Evolutionary conservation across 2,888 invertebrate genomes (phyloP).

Genomic region (Zaprionus lineosus): DNA sequence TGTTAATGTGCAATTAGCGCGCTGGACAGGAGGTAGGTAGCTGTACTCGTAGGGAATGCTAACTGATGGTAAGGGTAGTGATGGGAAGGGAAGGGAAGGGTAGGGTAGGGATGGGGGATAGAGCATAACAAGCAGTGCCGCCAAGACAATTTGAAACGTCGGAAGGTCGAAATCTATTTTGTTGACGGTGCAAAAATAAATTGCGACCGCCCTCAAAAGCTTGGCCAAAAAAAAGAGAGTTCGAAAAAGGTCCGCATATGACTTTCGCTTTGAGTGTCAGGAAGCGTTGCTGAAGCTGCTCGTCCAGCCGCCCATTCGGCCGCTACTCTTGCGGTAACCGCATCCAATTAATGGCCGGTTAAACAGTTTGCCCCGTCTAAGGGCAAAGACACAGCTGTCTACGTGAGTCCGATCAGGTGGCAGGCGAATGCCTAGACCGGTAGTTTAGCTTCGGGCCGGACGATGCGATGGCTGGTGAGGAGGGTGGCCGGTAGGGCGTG

Average conservation of each 20-base stretch:
- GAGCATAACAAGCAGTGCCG: too few species aligned
- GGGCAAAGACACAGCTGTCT: slow-evolving; percentile 45
- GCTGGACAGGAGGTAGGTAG: slow-evolving; percentile 15
- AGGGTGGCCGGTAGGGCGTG: too few species aligned
- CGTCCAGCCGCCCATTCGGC: slow-evolving; percentile 5
- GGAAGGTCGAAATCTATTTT: slow-evolving; percentile 23
- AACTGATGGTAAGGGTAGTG: too few species aligned
- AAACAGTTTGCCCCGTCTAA: slow-evolving; percentile 46
- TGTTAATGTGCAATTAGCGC: slow-evolving; percentile 70
- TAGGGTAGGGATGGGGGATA: too few species aligned
- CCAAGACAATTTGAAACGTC: slow-evolving; percentile 9
- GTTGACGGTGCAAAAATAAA: slow-evolving; percentile 42
- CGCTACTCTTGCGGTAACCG: slow-evolving; percentile 30
- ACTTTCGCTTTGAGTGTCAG: slow-evolving; percentile 39
- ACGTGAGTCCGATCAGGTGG: slow-evolving; percentile 61
- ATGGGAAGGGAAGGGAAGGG: neutral
- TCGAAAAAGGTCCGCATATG: neutral
- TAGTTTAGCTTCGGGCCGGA: too few species aligned
- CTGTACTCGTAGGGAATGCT: too few species aligned
- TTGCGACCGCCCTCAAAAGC: slow-evolving; percentile 43
- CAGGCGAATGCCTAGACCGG: slow-evolving; percentile 11
- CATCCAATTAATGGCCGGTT: slow-evolving; percentile 53
- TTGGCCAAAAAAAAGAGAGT: neutral
- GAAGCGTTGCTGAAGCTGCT: slow-evolving; percentile 42
- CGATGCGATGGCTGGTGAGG: too few species aligned